Conservation (phyloP, 2,888 invertebrate species). For the Macaria liturata region DNA sequence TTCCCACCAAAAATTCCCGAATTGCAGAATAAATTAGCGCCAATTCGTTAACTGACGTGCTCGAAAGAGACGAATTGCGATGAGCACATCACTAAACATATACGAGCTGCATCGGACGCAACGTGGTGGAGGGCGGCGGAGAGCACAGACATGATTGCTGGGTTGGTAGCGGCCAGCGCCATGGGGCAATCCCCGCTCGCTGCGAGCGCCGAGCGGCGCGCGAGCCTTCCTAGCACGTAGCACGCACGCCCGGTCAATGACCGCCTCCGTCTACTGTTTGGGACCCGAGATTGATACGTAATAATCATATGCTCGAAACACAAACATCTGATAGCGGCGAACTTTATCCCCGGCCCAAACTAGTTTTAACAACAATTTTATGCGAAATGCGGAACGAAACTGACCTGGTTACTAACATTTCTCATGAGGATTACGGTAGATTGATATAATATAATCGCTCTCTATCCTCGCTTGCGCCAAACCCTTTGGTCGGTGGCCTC, state of each 20-base stretch:
- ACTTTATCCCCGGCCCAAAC: slow-evolving; percentile 25
- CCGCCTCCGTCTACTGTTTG: slow-evolving; percentile 36
- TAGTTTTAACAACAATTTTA: slow-evolving; percentile 23
- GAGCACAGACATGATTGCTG: slow-evolving; percentile 13
- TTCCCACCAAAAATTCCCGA: slow-evolving; percentile 23
- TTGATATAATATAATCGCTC: slow-evolving; percentile 33
- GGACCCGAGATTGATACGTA: slow-evolving; percentile 37
- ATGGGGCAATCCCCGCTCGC: slow-evolving; percentile 26
- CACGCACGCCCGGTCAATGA: slow-evolving; percentile 37
- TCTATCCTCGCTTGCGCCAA: slow-evolving; percentile 45
- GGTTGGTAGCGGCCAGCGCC: slow-evolving; percentile 30
- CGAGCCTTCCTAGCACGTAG: slow-evolving; percentile 18
- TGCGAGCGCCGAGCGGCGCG: slow-evolving; percentile 18
- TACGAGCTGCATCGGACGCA: slow-evolving; percentile 12
- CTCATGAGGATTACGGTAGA: slow-evolving; percentile 1
- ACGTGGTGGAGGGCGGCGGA: slow-evolving; percentile 13
- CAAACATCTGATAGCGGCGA: slow-evolving; percentile 31
- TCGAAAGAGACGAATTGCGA: slow-evolving; percentile 22
- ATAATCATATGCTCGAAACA: slow-evolving; percentile 34
- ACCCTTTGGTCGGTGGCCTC: slow-evolving; percentile 45
- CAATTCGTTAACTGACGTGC: slow-evolving; percentile 23
- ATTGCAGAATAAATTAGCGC: slow-evolving; percentile 20
- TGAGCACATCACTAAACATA: slow-evolving; percentile 28
- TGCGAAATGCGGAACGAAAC: slow-evolving; percentile 9
- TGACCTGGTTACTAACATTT: slow-evolving; percentile 12